Evolutionary conservation across 2,888 invertebrate genomes (phyloP), one percentile per base, ranked within the genome.

Genomic region (Brachypalpus laphriformis): DNA sequence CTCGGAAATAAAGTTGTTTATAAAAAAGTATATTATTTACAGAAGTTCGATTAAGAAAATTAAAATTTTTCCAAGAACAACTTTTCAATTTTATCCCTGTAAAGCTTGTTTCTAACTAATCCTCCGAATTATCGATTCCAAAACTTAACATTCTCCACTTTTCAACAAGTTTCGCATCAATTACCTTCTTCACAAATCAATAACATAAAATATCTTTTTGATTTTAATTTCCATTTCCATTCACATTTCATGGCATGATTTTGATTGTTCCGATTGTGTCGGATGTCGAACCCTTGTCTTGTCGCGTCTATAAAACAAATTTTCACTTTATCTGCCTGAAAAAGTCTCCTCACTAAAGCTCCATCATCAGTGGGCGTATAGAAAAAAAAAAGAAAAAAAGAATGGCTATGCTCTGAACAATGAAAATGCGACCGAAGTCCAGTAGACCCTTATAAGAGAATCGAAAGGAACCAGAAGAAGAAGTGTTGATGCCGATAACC

Each of bases 231-330:
- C 47, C 45, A 45, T 45, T 45, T 45, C 47, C 20, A 47, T 47
- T 47, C 9, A 47, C 47, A 57, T 72, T 40, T 71, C 57, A 37
- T 7, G 20, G 57, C 1, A 47, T 47, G 34, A 71, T 47, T 51
- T 71, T 37, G 37, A 49, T 49, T 57, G 71, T 59, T 49, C 14
- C 40, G 49, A 59, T 68, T 51, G 57, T 31, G 42, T 54, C 25
- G 54, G 61, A 49, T 63, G 77, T 63, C 61, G 51, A 70, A 77
- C 77, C 77, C 76, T 61, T 70, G 76, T 70, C 76, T 68, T 42
- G 68, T 37, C 47, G 9, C 16, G 45, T 63, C 51, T 45, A 45
- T 45, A 51, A 66, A 66, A 47, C 56, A 75, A 75, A 75, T 66
- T 49, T 54, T 47, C 74, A 56, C 16, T 56, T 65, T 37, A 75